These are phyloP conservation scores for Takifugu bimaculatus DNA, from an alignment of 2,113 vertebrate species.

Conservation along the genomic window DNA sequence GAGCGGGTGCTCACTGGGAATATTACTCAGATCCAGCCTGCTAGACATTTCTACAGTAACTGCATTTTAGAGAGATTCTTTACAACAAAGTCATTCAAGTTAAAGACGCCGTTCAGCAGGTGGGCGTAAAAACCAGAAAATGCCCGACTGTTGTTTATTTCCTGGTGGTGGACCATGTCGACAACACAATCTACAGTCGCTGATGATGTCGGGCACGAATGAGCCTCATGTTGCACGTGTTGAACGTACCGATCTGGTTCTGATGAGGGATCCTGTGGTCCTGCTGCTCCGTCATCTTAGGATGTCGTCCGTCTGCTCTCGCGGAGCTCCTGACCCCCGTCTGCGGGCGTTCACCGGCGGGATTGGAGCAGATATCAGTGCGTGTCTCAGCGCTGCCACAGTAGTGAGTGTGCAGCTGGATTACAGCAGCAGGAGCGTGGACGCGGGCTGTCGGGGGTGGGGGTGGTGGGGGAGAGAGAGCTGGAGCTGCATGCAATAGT, in stretches of 20 bases:
- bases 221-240: conserved; percentile 15
- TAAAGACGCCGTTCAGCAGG: too few species aligned
- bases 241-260: background rate
- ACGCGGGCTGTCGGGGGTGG: background rate
- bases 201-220: conserved; percentile 11
- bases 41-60: background rate
- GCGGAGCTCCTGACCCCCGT: background rate
- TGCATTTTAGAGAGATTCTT: background rate
- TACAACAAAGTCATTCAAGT: background rate
- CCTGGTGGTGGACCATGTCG: background rate
- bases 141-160: background rate
- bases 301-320: background rate
- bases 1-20: background rate
- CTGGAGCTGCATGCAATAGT: conserved; percentile 3
- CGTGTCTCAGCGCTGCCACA: conserved; percentile 22
- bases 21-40: background rate
- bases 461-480: conserved; percentile 14
- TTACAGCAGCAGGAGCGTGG: conserved; percentile 36
- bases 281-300: background rate
- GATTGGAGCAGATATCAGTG: conserved; percentile 14
- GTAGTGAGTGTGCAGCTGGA: conserved; percentile 36
- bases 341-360: conserved; percentile 5
- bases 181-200: conserved; percentile 1
- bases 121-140: too few species aligned
- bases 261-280: background rate